Conservation (phyloP, 1,140 invertebrate genomes). For the Drosophila fuyamai region DNA sequence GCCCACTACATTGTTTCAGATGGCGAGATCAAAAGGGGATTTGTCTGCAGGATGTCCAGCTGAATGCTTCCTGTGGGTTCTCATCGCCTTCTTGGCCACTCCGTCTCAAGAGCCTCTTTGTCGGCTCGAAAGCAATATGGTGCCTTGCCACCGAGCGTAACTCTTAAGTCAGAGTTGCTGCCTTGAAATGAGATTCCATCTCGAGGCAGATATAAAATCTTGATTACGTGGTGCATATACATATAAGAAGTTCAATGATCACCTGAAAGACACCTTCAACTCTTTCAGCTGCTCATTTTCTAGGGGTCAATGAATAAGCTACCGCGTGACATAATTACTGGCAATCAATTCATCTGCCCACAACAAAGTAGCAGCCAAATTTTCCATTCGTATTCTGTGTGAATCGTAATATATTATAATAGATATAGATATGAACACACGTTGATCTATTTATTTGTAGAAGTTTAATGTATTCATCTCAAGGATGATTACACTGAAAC, state of each 20-base stretch:
- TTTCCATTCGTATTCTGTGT: constrained; percentile 18
- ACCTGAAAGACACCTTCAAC: constrained; percentile 62
- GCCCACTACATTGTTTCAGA: constrained; percentile 1
- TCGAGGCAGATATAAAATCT: constrained; percentile 12
- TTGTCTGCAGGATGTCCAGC: constrained; percentile 58
- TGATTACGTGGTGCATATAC: constrained; percentile 9
- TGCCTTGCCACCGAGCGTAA: constrained; percentile 62
- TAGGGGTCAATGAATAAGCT: constrained; percentile 47
- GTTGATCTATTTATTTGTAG: too few species aligned
- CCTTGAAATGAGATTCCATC: constrained; percentile 47
- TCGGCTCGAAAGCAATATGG: constrained; percentile 42
- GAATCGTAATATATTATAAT: neutral
- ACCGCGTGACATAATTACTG: constrained; percentile 48
- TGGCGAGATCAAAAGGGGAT: constrained; percentile 7
- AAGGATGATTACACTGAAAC: neutral
- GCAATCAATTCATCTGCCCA: constrained; percentile 57
- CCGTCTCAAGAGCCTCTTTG: constrained; percentile 67
- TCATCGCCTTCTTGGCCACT: constrained; percentile 24
- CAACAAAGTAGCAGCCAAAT: constrained; percentile 30
- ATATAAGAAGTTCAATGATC: constrained; percentile 57
- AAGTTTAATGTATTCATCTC: too few species aligned
- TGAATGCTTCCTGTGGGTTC: constrained; percentile 37
- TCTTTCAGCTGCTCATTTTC: constrained; percentile 5
- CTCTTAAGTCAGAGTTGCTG: constrained; percentile 53
- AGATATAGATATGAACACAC: too few species aligned